Percentiles rank a stretch among this genome's conserved stretches.
Conservation (phyloP, 2,113 vertebrate genomes). For the Chauna torquata region DNA sequence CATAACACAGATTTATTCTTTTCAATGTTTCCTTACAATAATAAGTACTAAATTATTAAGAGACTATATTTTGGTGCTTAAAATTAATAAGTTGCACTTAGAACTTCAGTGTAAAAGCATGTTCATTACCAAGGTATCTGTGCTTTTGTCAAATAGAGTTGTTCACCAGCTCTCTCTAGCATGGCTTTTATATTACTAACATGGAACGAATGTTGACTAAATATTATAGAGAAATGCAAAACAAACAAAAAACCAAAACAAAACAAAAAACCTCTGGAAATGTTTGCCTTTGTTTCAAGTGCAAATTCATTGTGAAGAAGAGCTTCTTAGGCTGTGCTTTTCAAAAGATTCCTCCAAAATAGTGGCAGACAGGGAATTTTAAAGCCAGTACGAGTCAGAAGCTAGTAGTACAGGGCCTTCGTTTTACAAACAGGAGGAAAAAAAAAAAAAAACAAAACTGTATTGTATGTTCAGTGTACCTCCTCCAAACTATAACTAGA, state of each 20-base stretch:
- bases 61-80: not conserved
- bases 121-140: accelerated
- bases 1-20: not conserved
- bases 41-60: not conserved
- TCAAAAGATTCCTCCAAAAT: not conserved
- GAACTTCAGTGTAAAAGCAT: not conserved
- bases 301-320: not conserved
- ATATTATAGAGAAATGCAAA: not conserved
- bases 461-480: not conserved
- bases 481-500: slow-evolving; percentile 6
- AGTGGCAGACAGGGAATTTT: not conserved
- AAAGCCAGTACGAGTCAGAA: not conserved
- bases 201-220: not conserved
- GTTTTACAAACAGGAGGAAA: not conserved
- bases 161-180: not conserved
- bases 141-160: not conserved
- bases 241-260: too few relatives aligned
- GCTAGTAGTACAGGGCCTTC: not conserved
- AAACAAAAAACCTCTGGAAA: not conserved
- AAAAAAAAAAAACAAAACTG: not conserved
- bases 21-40: not conserved
- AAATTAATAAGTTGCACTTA: not conserved
- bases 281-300: not conserved
- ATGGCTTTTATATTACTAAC: not conserved
- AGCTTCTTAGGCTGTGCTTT: not conserved